Percentiles rank a stretch among this genome's conserved stretches.
Evolutionary conservation across 1,140 invertebrate genomes (phyloP).

Genomic region (Temnothorax nylanderi): DNA sequence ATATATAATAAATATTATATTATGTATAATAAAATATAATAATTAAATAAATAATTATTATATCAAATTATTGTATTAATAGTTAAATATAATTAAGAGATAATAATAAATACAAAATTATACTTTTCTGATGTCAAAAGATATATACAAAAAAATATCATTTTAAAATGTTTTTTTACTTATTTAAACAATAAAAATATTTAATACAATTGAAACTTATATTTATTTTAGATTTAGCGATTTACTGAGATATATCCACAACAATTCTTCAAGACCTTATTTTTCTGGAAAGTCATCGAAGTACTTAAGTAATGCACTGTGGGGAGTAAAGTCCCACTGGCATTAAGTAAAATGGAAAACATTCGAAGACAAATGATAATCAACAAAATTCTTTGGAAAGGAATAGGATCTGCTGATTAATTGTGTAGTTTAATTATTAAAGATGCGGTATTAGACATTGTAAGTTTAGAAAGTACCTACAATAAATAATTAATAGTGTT

Average conservation of each 20-base stretch:
- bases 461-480: no score
- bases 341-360: slow-evolving; percentile 62
- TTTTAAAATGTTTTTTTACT: no score
- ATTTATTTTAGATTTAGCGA: not conserved
- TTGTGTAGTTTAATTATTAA: no score
- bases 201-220: no score
- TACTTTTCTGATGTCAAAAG: no score
- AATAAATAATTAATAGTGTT: no score
- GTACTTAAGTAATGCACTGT: slow-evolving; percentile 76
- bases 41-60: no score
- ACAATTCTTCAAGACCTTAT: slow-evolving; percentile 48
- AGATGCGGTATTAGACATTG: no score
- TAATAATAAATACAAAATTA: not conserved
- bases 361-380: slow-evolving; percentile 67
- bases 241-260: not conserved
- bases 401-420: not conserved
- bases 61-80: no score
- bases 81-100: no score
- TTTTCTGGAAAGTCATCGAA: slow-evolving; percentile 65
- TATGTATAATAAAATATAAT: no score
- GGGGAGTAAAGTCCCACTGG: slow-evolving; percentile 56
- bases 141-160: not conserved
- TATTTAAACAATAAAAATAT: not conserved
- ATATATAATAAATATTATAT: no score
- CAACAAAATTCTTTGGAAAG: slow-evolving; percentile 29